A percentile compares a stretch with the other conserved stretches of the same genome.
Evolutionary conservation across 1,140 invertebrate species (phyloP).

Genomic region (Lepidotrigona ventralis): DNA sequence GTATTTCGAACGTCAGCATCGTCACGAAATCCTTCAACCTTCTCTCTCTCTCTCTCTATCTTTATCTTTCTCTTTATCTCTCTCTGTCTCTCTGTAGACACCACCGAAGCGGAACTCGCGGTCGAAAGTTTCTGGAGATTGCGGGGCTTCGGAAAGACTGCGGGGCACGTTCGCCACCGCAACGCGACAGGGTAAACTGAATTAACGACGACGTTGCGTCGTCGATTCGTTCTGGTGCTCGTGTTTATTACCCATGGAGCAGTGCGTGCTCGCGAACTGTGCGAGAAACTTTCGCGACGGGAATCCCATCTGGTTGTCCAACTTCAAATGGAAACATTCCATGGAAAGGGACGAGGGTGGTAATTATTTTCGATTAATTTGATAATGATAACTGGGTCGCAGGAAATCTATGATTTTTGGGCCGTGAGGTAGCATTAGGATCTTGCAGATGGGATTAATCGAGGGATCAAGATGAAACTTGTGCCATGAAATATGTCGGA

Average conservation of each 20-base stretch:
- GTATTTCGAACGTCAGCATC: not conserved
- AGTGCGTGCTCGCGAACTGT: not conserved
- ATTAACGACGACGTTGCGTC: constrained; percentile 42
- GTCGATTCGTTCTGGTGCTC: constrained; percentile 13
- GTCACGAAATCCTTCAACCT: not conserved
- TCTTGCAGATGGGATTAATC: not conserved
- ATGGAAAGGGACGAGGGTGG: too few relatives aligned
- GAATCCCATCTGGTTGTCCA: not conserved
- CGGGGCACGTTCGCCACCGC: constrained; percentile 4
- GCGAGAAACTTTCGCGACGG: constrained; percentile 17
- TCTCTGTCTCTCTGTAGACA: not conserved
- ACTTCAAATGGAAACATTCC: not conserved
- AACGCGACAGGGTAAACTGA: constrained; percentile 44
- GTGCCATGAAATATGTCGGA: too few relatives aligned
- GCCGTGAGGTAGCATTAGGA: too few relatives aligned
- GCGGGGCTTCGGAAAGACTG: constrained; percentile 50
- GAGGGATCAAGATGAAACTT: too few relatives aligned
- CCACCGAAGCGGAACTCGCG: constrained; percentile 19
- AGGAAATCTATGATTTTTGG: not conserved
- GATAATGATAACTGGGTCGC: too few relatives aligned
- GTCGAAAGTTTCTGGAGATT: constrained; percentile 56
- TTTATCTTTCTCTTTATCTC: not conserved
- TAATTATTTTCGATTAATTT: constrained; percentile 18
- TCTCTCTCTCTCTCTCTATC: not conserved
- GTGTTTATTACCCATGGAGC: constrained; percentile 6